These are phyloP conservation scores for Nephrotoma appendiculata DNA, from an alignment of 2,888 invertebrate genomes.

Conservation along the genomic window DNA sequence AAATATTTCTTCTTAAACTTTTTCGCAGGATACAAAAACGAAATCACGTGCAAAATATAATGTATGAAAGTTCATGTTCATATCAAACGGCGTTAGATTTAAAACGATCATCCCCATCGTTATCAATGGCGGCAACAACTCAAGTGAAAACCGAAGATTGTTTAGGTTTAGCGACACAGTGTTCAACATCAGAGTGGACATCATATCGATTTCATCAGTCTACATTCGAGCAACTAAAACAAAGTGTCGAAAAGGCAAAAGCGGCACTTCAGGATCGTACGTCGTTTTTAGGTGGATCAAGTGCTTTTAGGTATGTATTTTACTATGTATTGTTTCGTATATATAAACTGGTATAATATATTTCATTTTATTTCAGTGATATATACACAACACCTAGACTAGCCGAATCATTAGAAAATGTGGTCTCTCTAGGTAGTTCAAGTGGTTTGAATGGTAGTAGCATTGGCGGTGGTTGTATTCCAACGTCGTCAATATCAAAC, in stretches of 20 bases:
- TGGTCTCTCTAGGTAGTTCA: constrained; percentile 3
- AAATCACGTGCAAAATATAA: constrained; percentile 23
- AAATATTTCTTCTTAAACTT: background rate
- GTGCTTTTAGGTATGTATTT: constrained; percentile 51
- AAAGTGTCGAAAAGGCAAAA: constrained; percentile 82
- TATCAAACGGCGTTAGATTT: constrained; percentile 73
- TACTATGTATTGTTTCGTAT: background rate
- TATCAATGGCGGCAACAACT: constrained; percentile 15
- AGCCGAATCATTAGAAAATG: constrained; percentile 25
- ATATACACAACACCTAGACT: constrained; percentile 31
- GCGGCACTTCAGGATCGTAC: constrained; percentile 66
- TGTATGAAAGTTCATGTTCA: constrained; percentile 91
- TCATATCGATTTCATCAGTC: constrained; percentile 72
- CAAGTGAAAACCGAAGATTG: constrained; percentile 36
- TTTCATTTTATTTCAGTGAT: constrained; percentile 20
- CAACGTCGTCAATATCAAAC: background rate
- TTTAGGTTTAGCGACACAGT: constrained; percentile 30
- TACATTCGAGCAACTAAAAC: constrained; percentile 79
- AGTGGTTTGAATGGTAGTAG: constrained; percentile 7
- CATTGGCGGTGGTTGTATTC: constrained; percentile 11
- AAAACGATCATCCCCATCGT: constrained; percentile 46
- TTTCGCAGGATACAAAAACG: constrained; percentile 9
- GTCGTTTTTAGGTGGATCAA: constrained; percentile 52
- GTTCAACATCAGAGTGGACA: constrained; percentile 52
- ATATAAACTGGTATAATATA: background rate